phyloP scores from a whole-genome alignment of 2,113 vertebrate genomes.

The Myocastor coypus region DNA sequence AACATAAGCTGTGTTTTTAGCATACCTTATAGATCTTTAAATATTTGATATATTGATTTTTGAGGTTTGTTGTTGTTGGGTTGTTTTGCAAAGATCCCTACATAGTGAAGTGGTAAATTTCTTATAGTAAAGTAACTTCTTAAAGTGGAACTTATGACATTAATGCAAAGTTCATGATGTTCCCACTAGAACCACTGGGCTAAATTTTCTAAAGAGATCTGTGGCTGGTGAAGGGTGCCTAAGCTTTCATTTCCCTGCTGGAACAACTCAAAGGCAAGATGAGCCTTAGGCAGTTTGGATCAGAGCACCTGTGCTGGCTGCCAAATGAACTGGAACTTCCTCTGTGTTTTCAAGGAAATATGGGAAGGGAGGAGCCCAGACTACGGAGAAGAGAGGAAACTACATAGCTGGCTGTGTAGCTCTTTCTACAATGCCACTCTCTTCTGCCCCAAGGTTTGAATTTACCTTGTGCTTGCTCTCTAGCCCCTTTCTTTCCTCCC shows the following conservation, averaged over 20 bases:
- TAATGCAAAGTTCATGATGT: constrained; percentile 28
- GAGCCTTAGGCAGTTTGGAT: background rate
- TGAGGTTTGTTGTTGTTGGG: background rate
- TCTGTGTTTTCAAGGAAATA: background rate
- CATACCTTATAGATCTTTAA: background rate
- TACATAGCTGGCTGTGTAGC: background rate
- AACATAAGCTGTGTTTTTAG: background rate
- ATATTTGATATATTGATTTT: background rate
- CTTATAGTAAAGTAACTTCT: constrained; percentile 16
- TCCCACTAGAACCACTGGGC: background rate
- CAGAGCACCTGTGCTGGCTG: background rate
- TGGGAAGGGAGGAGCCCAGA: background rate
- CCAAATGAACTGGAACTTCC: background rate
- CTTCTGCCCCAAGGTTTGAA: background rate
- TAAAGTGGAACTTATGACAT: constrained; percentile 40
- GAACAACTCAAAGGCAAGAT: constrained; percentile 31
- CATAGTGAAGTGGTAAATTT: background rate
- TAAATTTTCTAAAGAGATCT: constrained; percentile 14
- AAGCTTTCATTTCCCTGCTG: background rate
- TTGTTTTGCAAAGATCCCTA: background rate
- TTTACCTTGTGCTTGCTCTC: background rate
- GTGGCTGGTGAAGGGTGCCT: background rate
- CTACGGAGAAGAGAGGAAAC: background rate
- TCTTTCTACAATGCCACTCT: background rate
- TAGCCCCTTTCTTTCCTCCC: background rate